Conservation (phyloP, 2,888 invertebrate species). For the Campopleginae sp. region DNA sequence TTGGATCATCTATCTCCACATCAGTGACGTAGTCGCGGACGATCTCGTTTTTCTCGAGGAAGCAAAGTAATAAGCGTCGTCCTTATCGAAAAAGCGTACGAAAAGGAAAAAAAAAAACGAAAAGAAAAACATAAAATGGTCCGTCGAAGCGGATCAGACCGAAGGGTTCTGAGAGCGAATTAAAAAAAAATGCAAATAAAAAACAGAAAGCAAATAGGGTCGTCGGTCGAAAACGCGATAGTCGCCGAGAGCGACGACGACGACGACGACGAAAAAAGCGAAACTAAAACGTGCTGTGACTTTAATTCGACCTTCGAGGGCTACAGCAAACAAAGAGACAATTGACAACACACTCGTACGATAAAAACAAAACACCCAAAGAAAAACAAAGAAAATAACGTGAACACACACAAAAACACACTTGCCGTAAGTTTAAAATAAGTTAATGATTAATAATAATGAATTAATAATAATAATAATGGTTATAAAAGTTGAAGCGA, state of each 20-base stretch:
- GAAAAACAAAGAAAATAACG: slow-evolving; percentile 13
- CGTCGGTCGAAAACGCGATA: slow-evolving; percentile 37
- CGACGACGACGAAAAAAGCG: slow-evolving; percentile 48
- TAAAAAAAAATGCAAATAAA: slow-evolving; percentile 33
- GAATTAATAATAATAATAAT: slow-evolving; percentile 46
- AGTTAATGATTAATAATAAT: slow-evolving; percentile 39
- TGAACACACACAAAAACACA: slow-evolving; percentile 54
- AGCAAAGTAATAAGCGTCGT: slow-evolving; percentile 77
- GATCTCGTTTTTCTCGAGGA: slow-evolving; percentile 89
- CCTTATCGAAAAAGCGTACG: slow-evolving; percentile 58
- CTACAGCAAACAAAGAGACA: slow-evolving; percentile 67
- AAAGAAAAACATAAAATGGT: slow-evolving; percentile 40
- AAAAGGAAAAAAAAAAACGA: slow-evolving; percentile 30
- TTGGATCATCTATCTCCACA: slow-evolving; percentile 98
- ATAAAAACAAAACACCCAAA: slow-evolving; percentile 12
- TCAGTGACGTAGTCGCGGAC: slow-evolving; percentile 97
- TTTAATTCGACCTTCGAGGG: slow-evolving; percentile 76
- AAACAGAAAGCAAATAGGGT: slow-evolving; percentile 10
- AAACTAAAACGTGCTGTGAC: slow-evolving; percentile 77
- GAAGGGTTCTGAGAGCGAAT: slow-evolving; percentile 67
- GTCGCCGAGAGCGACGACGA: slow-evolving; percentile 44
- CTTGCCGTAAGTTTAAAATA: slow-evolving; percentile 61
- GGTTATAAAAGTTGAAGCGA: slow-evolving; percentile 41
- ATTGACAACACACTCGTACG: slow-evolving; percentile 32
- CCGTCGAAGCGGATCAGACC: slow-evolving; percentile 56